Base-by-base conservation (phyloP, 2,797 vertebrate species). In the Luscinia megarhynchos region DNA sequence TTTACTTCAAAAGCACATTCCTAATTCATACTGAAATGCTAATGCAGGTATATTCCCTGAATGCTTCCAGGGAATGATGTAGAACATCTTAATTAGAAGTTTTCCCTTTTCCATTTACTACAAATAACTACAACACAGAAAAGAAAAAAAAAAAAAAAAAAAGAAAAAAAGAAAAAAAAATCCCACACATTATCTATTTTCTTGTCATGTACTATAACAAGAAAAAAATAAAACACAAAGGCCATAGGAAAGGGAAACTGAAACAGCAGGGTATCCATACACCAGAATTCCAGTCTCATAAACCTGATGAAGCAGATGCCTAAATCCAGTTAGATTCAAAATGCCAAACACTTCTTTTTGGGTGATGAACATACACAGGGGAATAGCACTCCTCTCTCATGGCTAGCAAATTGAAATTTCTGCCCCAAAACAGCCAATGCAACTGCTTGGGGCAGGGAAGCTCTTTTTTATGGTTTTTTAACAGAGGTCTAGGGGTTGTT, bases 361-460 rank as follows among this genome's bases (percentile, higher is more conserved):
- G 10, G 16, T 43, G 36, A 62, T 23, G 67, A 41, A 91, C 18
- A 40, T 3, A 72, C 3, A 24, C 29, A 64, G 26, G 16, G 83
- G 21, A 81, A 68, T 1, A 68, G 23, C 38, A 70, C 7, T 46
- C 19, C 15, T 34, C 15, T 53, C 32, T 61, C 40, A 77, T 2
- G 6, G 34, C 36, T 78, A 78, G 15, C 13, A 72, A 61, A 9
- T 23, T 63, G 45, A 84, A 72, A 6, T 81, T 90, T 78, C 41
- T 68, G 22, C 29, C 29, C 16, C 43, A 45, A 63, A 94, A 57
- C 12, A 89, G 15, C 16, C 45, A 88, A 46, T 38, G 11, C 3
- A 63, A n/a, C 9, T 45, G 10, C 21, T 19, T 14, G 16, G 18
- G 11, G 7, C 0, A 21, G 2, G 21, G 15, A 1, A n/a, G 3